Base-by-base conservation (phyloP, 92 coral and sea anemone genomes). In the Phenganax marumi region DNA sequence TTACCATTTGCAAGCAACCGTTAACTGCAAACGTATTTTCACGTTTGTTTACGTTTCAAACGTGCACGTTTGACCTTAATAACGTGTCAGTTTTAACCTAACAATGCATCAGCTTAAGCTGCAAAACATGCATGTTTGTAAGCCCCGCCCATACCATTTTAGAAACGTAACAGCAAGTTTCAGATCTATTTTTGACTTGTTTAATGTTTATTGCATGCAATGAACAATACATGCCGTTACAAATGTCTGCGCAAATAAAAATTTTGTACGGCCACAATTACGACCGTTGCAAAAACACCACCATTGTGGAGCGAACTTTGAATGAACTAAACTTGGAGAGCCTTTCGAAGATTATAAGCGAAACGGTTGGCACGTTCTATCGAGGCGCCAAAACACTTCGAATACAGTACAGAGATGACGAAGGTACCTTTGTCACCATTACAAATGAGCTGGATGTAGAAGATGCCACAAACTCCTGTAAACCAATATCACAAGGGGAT, bases 351-450 rank as follows among this genome's bases (percentile, higher is more conserved):
- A 7, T 68, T 21, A 50, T 68, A 33, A 8, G 50, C 14, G 43
- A 21, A 21, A 73, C 58, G 6, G 61, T 73, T 73, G 79, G 62
- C 6, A 23, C 57, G 7, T 73, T 73, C 23, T 73, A 39, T 19
- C 8, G 23, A 23, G 46, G 12, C 17, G 26, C 23, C 6, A 53
- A 73, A 19, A 52, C 26, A 6, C 55, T 81, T 22, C 16, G 85
- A 9, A 66, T 81, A 21, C 61, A 81, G 26, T 81, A 81, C 78
- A 12, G 64, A 56, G 85, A 69, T 43, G 85, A 81, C 63, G 76
- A 81, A 68, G 52, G 64, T 6, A 81, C 77, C 13, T 63, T 66
- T 57, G 76, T 81, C 2, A 81, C 60, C 11, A 23, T 73, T 6
- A 50, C 60, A 6, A 48, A 21, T 25, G 55, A 72, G 56, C 12